Base-by-base conservation (phyloP, 2,888 invertebrate species). In the Melieria omissa region DNA sequence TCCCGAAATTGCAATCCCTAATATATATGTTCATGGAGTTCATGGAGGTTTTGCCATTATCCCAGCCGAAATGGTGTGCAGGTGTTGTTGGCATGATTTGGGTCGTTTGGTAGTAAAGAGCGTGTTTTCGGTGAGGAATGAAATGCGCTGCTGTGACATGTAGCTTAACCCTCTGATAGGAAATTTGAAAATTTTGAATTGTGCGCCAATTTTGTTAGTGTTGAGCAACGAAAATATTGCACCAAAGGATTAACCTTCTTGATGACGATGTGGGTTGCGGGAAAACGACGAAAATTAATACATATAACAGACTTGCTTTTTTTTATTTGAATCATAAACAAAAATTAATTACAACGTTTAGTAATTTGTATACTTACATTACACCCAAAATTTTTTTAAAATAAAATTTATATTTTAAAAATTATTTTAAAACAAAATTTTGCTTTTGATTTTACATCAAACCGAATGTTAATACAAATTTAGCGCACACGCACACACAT, bases 361-460 rank as follows among this genome's bases (percentile, higher is more conserved):
- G 57, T 65, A 44, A 44, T 71, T 57, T 73, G 63, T 80, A 85
- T 85, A 84, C 84, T 84, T 84, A 84, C 84, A 83, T 84, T 80
- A 84, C 84, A 84, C 84, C 84, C 84, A 84, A 84, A 84, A 84
- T 85, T 85, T 81, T 84, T 85, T 84, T 84, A 84, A 84, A 84
- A 84, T 84, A 84, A 84, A 84, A 84, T 84, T 84, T 84, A 80
- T 85, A 85, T 81, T 82, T 84, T 83, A 84, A 84, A 83, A 84
- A 82, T 84, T 85, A 85, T 84, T 84, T 84, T 85, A 84, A 84
- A 84, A 83, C 80, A 83, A 85, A 85, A 83, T 84, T 82, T 84
- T 82, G 80, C 82, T 81, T 80, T 76, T 80, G 84, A 84, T 84
- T 84, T 81, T 82, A 82, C 82, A 78, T 78, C 76, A 78, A 84